Evolutionary conservation across 2,888 invertebrate species (phyloP).

Genomic region (Molanna angustata): DNA sequence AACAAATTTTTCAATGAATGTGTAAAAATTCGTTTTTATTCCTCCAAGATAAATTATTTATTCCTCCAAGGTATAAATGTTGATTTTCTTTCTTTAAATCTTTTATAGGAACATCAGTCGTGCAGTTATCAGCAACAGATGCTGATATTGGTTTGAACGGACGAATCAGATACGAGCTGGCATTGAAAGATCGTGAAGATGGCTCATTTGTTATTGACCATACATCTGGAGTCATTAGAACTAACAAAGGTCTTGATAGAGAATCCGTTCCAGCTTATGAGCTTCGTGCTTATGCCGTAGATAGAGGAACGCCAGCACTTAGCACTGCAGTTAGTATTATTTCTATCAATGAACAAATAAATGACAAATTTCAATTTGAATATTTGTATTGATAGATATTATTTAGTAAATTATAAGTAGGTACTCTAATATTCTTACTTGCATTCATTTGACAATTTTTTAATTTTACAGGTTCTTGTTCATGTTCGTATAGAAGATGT

Average conservation of each 20-base stretch:
- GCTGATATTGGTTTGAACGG: slow-evolving; percentile 87
- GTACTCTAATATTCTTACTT: neutral
- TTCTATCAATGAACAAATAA: neutral
- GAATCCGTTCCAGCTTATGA: slow-evolving; percentile 86
- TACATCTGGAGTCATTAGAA: slow-evolving; percentile 87
- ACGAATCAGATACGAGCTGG: slow-evolving; percentile 75
- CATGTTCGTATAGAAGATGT: slow-evolving; percentile 83
- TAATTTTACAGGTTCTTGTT: slow-evolving; percentile 59
- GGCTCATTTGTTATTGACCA: slow-evolving; percentile 92
- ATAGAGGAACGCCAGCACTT: slow-evolving; percentile 79
- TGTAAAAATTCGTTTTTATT: neutral
- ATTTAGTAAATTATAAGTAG: neutral
- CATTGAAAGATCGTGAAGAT: slow-evolving; percentile 72
- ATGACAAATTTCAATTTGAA: neutral
- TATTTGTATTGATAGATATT: neutral
- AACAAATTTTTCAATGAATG: neutral
- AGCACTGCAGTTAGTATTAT: slow-evolving; percentile 53
- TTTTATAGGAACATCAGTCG: slow-evolving; percentile 63
- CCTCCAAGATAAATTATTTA: too few species aligned
- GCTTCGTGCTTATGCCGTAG: slow-evolving; percentile 83
- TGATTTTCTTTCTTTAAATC: neutral
- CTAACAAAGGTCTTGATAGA: slow-evolving; percentile 85
- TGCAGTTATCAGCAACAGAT: slow-evolving; percentile 78
- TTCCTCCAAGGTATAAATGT: neutral
- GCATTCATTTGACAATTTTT: slow-evolving; percentile 3